Evolutionary conservation across 2,113 vertebrate genomes (phyloP).

Genomic region (Cisticola juncidis): DNA sequence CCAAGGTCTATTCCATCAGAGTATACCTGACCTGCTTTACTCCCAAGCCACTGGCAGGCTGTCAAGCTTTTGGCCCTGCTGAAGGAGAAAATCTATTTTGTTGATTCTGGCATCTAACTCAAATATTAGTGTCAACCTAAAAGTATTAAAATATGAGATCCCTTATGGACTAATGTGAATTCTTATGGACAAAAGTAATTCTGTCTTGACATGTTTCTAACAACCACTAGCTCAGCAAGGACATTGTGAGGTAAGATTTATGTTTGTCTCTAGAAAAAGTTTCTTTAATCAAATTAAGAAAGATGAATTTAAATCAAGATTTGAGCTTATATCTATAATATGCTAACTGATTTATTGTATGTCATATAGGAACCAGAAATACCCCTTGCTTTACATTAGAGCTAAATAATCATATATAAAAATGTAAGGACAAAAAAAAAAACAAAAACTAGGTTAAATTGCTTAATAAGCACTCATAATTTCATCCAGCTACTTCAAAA

Average conservation of each 20-base stretch:
- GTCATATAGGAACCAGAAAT: background rate
- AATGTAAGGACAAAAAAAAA: background rate
- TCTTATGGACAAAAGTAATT: background rate
- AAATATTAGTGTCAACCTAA: background rate
- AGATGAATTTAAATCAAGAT: background rate
- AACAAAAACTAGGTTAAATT: background rate
- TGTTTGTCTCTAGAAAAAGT: background rate
- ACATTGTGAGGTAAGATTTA: background rate
- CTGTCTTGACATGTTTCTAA: background rate
- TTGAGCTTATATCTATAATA: background rate
- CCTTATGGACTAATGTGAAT: background rate
- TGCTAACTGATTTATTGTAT: background rate
- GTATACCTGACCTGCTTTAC: background rate
- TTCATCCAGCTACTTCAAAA: background rate
- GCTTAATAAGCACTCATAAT: background rate
- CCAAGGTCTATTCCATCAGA: background rate
- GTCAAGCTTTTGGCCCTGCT: background rate
- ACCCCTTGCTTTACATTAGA: background rate
- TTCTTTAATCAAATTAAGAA: background rate
- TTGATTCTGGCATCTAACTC: background rate
- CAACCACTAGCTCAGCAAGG: background rate
- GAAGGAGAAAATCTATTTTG: background rate
- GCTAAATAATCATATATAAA: background rate
- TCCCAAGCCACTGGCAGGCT: background rate
- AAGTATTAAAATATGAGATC: slow-evolving; percentile 5